Evolutionary conservation across 2,797 vertebrate genomes (phyloP).

Genomic region (Eulemur rubriventer): DNA sequence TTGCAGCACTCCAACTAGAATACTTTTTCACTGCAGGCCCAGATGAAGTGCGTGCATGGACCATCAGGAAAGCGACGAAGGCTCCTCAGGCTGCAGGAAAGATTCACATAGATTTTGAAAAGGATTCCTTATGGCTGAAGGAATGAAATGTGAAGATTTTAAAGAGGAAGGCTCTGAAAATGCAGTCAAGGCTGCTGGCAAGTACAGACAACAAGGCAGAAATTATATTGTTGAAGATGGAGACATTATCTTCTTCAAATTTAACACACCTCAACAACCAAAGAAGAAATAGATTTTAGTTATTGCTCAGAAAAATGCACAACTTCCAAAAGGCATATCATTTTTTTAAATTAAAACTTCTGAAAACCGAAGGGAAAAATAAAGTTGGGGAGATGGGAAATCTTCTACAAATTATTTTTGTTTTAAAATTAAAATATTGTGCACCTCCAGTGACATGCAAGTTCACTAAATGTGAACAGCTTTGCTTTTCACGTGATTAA

Average conservation of each 20-base stretch:
- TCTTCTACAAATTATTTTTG: slow-evolving; percentile 84
- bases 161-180: background rate
- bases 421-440: slow-evolving; percentile 87
- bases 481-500: slow-evolving; percentile 97
- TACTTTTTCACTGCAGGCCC: slow-evolving; percentile 99
- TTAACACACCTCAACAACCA: slow-evolving; percentile 93
- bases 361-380: slow-evolving; percentile 82
- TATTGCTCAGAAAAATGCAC: slow-evolving; percentile 83
- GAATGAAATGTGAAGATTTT: background rate
- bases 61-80: slow-evolving; percentile 87
- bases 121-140: background rate
- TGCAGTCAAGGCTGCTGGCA: slow-evolving; percentile 91
- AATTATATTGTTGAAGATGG: slow-evolving; percentile 98
- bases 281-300: slow-evolving; percentile 95
- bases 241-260: slow-evolving; percentile 99
- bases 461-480: slow-evolving; percentile 95
- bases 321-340: slow-evolving; percentile 81
- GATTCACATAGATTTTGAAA: background rate
- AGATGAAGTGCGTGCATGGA: slow-evolving; percentile 99
- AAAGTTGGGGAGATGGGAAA: slow-evolving; percentile 76
- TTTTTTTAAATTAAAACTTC: slow-evolving; percentile 85
- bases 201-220: slow-evolving; percentile 97
- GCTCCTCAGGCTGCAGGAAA: background rate
- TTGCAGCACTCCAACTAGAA: slow-evolving; percentile 96
- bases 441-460: slow-evolving; percentile 88